Base-by-base conservation (phyloP, 2,113 vertebrate genomes). In the Nestor notabilis region DNA sequence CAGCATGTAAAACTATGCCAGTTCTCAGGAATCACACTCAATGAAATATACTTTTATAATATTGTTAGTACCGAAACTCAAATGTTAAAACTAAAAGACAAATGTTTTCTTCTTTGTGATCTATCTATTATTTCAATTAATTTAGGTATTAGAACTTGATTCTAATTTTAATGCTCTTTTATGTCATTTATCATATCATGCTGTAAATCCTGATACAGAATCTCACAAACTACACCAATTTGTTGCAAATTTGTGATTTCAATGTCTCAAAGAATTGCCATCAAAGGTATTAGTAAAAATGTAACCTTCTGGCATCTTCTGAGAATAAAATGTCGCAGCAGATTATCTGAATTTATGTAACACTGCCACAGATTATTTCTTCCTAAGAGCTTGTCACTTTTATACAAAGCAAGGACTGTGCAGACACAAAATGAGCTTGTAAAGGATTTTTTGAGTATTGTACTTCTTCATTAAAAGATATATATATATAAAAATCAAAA, bases 341-440 rank as follows among this genome's bases (percentile, higher is more conserved):
- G 68, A 71, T 86, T 94, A 95, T 49, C 11, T 70, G 71, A 86
- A 83, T 92, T 96, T 94, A 88, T 44, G 19, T 92, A 83, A 77
- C 24, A 65, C 37, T 84, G 44, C 24, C 78, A 87, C 33, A 88
- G 68, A 92, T 80, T 7, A 94, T 88, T 82, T 95, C n/a, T 88
- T 94, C 64, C 79, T 39, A 77, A 58, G 46, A 90, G 31, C 37
- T 74, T 93, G 60, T 83, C 58, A 77, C 50, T 83, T 65, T 92
- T 35, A 35, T 28, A 63, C 9, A 90, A 69, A 80, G 31, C 3
- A 70, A 91, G 19, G 17, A 60, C 8, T 77, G 39, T 44, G 17
- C 14, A 80, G 50, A 53, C 20, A 70, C 5, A 61, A 89, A 95
- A 83, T n/a, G 5, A 70, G 3, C 14, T 47, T 13, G 2, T 74